Percentiles rank a stretch among this genome's conserved stretches.
Conservation (phyloP, 2,113 vertebrate genomes). For the Mustelus asterias region DNA sequence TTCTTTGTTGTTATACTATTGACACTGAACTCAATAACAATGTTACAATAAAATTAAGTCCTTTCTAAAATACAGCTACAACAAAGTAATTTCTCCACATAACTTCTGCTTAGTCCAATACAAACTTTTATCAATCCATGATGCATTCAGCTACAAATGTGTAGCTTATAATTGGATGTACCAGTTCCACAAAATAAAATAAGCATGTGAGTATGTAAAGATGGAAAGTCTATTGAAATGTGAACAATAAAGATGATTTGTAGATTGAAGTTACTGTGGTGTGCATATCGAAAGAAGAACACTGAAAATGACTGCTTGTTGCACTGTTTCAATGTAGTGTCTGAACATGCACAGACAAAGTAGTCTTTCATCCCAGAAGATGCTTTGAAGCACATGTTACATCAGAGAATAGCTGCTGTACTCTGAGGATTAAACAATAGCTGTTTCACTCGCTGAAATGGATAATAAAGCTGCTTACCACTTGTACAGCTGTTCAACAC, state of each 20-base stretch:
- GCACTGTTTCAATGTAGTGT: background rate
- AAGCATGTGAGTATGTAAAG: background rate
- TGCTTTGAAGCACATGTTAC: slow-evolving; percentile 47
- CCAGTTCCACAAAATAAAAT: background rate
- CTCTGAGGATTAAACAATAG: slow-evolving; percentile 39
- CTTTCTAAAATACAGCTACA: background rate
- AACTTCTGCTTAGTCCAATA: background rate
- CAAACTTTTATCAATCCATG: background rate
- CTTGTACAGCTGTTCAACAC: slow-evolving; percentile 44
- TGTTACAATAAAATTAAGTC: background rate
- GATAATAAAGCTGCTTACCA: slow-evolving; percentile 62
- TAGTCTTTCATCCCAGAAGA: slow-evolving; percentile 44
- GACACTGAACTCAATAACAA: background rate
- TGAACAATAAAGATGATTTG: background rate
- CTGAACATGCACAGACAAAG: background rate
- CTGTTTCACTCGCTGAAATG: slow-evolving; percentile 65
- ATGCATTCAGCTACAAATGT: background rate
- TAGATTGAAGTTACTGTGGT: background rate
- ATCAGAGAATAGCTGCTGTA: slow-evolving; percentile 45
- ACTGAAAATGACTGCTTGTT: background rate
- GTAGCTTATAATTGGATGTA: background rate
- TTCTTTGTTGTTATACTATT: background rate
- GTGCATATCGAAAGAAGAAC: background rate
- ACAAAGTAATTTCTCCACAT: background rate
- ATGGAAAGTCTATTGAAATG: background rate